Conservation (phyloP, 2,113 vertebrate species). For the Forbesichthys papilliferus region DNA sequence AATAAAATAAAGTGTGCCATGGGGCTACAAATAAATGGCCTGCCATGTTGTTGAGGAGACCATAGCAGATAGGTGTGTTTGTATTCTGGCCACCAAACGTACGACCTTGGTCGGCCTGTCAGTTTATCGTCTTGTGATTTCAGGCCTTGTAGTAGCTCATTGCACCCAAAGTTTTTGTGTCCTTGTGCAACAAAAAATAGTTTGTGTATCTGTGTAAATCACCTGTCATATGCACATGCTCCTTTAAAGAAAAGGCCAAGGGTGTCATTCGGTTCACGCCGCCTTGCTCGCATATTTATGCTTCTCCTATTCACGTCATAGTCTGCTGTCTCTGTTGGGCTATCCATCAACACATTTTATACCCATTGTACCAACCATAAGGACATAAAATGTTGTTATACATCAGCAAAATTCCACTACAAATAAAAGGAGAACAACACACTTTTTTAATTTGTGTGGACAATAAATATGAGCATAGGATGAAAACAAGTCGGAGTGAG, state of each 20-base stretch:
- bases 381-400: slow-evolving; percentile 94
- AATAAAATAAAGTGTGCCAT: background rate
- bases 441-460: slow-evolving; percentile 91
- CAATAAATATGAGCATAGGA: slow-evolving; percentile 78
- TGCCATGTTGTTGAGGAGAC: slow-evolving; percentile 34
- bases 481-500: slow-evolving; percentile 54
- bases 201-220: slow-evolving; percentile 88
- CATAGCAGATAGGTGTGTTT: slow-evolving; percentile 44
- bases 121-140: slow-evolving; percentile 76
- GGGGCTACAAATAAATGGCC: slow-evolving; percentile 15
- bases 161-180: slow-evolving; percentile 78
- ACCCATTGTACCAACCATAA: slow-evolving; percentile 88
- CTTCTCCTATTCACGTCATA: slow-evolving; percentile 96
- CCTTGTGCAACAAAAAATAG: slow-evolving; percentile 80
- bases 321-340: slow-evolving; percentile 88
- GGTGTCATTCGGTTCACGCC: slow-evolving; percentile 85
- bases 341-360: slow-evolving; percentile 97
- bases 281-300: slow-evolving; percentile 96
- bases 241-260: slow-evolving; percentile 95
- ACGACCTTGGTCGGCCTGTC: slow-evolving; percentile 74
- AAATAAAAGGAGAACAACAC: slow-evolving; percentile 92
- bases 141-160: slow-evolving; percentile 74
- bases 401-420: slow-evolving; percentile 88
- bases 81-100: slow-evolving; percentile 63
- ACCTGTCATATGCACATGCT: slow-evolving; percentile 86